Conservation (phyloP, 1,140 invertebrate genomes). For the Ceratina calcarata region DNA sequence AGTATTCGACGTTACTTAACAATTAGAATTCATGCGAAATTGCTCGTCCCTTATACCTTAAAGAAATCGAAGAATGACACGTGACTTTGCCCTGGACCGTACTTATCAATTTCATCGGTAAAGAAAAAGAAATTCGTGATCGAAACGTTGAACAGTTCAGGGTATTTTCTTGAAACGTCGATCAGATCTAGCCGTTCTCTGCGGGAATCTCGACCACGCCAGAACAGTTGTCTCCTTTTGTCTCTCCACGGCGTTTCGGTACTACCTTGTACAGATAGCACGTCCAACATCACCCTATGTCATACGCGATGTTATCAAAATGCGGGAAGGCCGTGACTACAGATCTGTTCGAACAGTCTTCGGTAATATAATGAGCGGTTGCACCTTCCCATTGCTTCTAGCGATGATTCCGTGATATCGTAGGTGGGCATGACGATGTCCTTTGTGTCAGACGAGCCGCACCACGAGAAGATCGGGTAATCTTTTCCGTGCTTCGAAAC, state of each 20-base stretch:
- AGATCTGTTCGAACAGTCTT: neutral
- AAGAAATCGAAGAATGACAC: conserved; percentile 98
- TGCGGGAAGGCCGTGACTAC: neutral
- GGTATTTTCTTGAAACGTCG: conserved; percentile 87
- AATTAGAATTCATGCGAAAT: neutral
- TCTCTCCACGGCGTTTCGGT: conserved; percentile 86
- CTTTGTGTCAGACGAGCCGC: conserved; percentile 89
- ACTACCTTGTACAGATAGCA: conserved; percentile 93
- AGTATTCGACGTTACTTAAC: conserved; percentile 48
- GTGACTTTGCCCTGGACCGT: conserved; percentile 91
- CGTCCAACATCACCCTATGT: conserved; percentile 91
- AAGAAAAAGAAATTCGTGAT: conserved; percentile 99
- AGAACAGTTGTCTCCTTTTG: conserved; percentile 91
- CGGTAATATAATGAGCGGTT: neutral
- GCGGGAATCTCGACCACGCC: conserved; percentile 95
- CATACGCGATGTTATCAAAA: conserved; percentile 33
- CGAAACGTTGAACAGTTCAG: conserved; percentile 93
- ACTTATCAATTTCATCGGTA: conserved; percentile 89
- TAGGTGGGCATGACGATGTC: conserved; percentile 98
- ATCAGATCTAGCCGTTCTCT: conserved; percentile 91
- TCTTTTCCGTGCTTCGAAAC: conserved; percentile 81
- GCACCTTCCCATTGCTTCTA: conserved; percentile 95
- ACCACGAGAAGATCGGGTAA: conserved; percentile 98
- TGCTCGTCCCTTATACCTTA: conserved; percentile 83
- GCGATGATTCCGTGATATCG: conserved; percentile 94